phyloP scores from a whole-genome alignment of 2,113 vertebrate genomes.

The Spea bombifrons region DNA sequence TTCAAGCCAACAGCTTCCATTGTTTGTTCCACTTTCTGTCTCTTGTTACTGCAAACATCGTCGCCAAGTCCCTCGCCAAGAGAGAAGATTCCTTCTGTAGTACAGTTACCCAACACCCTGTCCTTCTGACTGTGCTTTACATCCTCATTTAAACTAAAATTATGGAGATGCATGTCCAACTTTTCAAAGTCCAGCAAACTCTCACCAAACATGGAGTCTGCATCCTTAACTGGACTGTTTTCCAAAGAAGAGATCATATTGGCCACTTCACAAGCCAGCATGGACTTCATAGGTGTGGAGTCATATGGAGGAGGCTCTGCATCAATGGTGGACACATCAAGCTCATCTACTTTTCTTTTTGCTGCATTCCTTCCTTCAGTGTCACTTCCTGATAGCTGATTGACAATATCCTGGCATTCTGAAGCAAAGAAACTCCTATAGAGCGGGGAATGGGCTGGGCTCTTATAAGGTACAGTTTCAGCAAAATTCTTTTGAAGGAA shows the following conservation, averaged over 20 bases:
- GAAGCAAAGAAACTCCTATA: conserved; percentile 34
- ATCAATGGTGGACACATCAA: conserved; percentile 35
- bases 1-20: neutral
- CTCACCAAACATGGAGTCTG: neutral
- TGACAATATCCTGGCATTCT: conserved; percentile 38
- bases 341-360: neutral
- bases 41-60: neutral
- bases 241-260: neutral
- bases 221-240: neutral
- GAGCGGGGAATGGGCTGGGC: neutral
- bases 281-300: conserved; percentile 10
- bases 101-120: neutral
- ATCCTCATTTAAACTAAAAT: conserved; percentile 4
- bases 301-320: conserved; percentile 31
- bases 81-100: neutral
- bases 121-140: neutral
- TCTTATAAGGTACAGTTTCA: neutral
- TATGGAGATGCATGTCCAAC: conserved; percentile 8
- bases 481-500: neutral
- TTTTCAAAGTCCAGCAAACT: conserved; percentile 20
- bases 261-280: conserved; percentile 20
- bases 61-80: neutral
- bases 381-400: neutral
- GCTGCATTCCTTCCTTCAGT: neutral
- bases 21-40: neutral